Conservation (phyloP, 2,113 vertebrate species). For the Pithys albifrons region DNA sequence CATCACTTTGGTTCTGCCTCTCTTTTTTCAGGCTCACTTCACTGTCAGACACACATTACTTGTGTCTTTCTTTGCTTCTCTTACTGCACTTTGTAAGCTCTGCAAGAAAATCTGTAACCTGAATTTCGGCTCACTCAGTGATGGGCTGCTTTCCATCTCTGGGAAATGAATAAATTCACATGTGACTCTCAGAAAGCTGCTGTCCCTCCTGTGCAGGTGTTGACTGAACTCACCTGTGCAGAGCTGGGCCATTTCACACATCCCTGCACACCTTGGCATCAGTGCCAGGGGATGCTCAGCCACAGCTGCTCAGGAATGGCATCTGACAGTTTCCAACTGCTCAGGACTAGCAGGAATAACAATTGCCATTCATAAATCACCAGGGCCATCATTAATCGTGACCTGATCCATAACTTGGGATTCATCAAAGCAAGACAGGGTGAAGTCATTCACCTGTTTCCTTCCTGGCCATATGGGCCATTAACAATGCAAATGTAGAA, state of each 20-base stretch:
- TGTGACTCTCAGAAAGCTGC: background rate
- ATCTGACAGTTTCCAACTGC: background rate
- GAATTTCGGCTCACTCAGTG: background rate
- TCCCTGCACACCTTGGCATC: background rate
- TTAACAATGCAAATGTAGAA: background rate
- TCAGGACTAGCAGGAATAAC: background rate
- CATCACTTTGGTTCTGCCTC: background rate
- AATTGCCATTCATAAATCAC: background rate
- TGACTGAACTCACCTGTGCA: background rate
- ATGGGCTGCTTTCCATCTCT: background rate
- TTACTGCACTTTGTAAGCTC: background rate
- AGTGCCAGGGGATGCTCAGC: background rate
- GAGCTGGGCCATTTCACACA: background rate
- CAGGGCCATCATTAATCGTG: background rate
- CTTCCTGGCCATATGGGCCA: background rate
- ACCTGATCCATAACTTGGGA: background rate
- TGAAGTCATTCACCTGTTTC: background rate
- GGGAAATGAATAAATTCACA: background rate
- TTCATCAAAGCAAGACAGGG: conserved; percentile 11
- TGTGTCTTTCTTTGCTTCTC: background rate
- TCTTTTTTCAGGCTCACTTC: background rate
- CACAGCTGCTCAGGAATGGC: background rate
- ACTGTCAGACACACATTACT: background rate
- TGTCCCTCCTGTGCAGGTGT: background rate
- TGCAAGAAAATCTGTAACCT: background rate